Evolutionary conservation across 2,113 vertebrate genomes (phyloP), one percentile per base, ranked within the genome.

Genomic region (Cheirogaleus medius): DNA sequence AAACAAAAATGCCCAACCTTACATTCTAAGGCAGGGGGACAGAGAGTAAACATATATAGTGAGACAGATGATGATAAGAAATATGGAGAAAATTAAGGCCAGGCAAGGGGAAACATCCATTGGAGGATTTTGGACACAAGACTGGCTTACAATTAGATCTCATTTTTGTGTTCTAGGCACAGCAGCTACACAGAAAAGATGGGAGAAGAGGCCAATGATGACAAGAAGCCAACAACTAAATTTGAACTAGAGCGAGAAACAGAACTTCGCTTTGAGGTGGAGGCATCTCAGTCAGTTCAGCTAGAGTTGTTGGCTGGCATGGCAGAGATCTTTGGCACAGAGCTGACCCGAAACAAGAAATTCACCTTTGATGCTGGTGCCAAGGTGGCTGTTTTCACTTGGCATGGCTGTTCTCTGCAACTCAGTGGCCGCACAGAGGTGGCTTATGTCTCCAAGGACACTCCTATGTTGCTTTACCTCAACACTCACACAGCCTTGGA

Each of bases 401-500:
- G 99, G 99, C 99, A 99, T 52, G 99, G 99, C 94, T 99, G 99
- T 97, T 99, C 99, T 11, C 98, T 99, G 25, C 99, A 99, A 91
- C 99, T 99, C 77, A 99, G 99, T 4, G 99, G 99, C 82, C 99
- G 99, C 91, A 99, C 99, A 0, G 99, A 99, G 98, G 99, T 99
- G 94, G 99, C 99, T 4, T 99, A 99, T 37, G 94, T 99, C 54
- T 99, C 99, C n/a, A 99, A 99, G 97, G 99, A 99, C 86, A 99
- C 99, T 0, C 99, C 99, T 37, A 99, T 99, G 99, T 98, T 99
- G 96, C 99, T 99, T 76, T 99, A 99, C 95, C 99, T 99, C 44
- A 99, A 99, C 98, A 99, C 99, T 18, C 99, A 99, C 37, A 99
- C 99, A 25, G 99, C 99, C 1, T 98, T 99, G 98, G 99, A 99